phyloP scores from a whole-genome alignment of 2,888 invertebrate genomes.

The Lasioglossum marginatum region DNA sequence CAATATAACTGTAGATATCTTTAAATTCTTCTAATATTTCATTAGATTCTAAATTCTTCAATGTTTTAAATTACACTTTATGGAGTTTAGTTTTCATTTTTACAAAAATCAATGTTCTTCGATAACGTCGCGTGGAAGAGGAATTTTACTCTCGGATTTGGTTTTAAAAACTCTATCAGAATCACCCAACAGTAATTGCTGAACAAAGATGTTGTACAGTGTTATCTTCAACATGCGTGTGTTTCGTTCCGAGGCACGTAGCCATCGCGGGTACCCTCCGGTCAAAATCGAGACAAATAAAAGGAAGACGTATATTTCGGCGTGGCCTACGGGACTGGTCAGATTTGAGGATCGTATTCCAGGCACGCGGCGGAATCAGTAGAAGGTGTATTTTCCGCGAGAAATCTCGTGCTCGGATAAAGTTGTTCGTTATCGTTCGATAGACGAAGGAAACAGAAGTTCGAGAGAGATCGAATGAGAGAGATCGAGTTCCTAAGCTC shows the following conservation, averaged over 20 bases:
- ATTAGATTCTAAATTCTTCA: too few relatives aligned
- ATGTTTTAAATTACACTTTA: too few relatives aligned
- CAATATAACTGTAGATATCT: too few relatives aligned
- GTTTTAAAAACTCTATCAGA: too few relatives aligned
- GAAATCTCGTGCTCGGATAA: slow-evolving; percentile 75
- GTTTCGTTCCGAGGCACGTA: slow-evolving; percentile 36
- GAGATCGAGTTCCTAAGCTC: slow-evolving; percentile 22
- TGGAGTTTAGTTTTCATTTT: too few relatives aligned
- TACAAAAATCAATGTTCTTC: too few relatives aligned
- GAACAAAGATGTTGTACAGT: too few relatives aligned
- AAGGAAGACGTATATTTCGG: slow-evolving; percentile 35
- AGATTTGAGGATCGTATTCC: slow-evolving; percentile 62
- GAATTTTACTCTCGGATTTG: too few relatives aligned
- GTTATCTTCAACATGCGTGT: background rate
- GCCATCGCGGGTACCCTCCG: background rate
- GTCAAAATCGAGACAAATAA: slow-evolving; percentile 32
- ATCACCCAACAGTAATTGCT: too few relatives aligned
- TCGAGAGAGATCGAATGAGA: slow-evolving; percentile 29
- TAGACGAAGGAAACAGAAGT: slow-evolving; percentile 58
- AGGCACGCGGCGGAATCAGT: slow-evolving; percentile 70
- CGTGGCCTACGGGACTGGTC: slow-evolving; percentile 47
- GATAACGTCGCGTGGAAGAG: too few relatives aligned
- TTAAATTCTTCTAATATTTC: too few relatives aligned
- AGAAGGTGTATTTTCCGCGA: slow-evolving; percentile 74
- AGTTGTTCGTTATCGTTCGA: slow-evolving; percentile 64